These are phyloP conservation scores for Pangasius macronema DNA, from an alignment of 2,797 vertebrate genomes.

Conservation along the genomic window DNA sequence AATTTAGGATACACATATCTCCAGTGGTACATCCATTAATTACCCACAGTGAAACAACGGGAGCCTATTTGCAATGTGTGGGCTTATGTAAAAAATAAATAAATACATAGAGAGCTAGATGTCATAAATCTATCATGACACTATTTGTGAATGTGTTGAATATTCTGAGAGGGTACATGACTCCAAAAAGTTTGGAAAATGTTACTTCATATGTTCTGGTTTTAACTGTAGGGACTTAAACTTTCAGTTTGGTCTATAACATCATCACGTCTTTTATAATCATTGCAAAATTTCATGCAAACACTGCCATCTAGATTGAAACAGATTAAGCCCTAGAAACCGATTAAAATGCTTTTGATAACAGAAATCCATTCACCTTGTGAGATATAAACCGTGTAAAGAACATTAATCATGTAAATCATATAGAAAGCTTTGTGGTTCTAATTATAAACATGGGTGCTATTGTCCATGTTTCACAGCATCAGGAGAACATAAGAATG, in stretches of 20 bases:
- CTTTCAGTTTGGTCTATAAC: neutral
- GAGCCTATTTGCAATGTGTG: neutral
- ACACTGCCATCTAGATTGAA: neutral
- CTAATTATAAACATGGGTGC: neutral
- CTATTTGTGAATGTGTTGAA: neutral
- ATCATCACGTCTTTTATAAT: neutral
- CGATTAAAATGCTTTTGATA: conserved; percentile 20
- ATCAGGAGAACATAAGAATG: neutral
- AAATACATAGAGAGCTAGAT: neutral
- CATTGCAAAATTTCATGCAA: neutral
- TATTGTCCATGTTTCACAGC: neutral
- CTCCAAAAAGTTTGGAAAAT: too few relatives aligned
- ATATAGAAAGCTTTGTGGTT: neutral
- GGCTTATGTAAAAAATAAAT: neutral
- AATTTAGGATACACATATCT: neutral
- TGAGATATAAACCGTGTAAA: neutral
- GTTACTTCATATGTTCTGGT: too few relatives aligned
- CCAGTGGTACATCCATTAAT: neutral
- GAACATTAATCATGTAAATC: neutral
- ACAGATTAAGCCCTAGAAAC: neutral
- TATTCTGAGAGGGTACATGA: neutral
- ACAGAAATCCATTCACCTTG: neutral
- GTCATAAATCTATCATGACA: neutral
- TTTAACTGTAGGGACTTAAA: neutral
- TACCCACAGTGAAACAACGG: neutral